Conservation (phyloP, 2,888 invertebrate species). For the Spilarctia lutea region DNA sequence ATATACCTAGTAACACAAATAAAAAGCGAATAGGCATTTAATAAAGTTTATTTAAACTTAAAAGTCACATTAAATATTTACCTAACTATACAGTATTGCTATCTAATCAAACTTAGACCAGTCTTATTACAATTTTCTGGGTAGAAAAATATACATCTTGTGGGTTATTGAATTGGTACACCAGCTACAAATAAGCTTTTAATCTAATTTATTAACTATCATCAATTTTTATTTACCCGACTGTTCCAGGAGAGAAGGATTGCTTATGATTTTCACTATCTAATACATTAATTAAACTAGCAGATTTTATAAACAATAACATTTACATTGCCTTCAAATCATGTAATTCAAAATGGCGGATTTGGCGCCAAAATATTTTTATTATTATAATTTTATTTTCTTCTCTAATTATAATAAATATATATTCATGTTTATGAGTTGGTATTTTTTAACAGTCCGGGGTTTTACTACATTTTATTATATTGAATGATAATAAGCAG, state of each 20-base stretch:
- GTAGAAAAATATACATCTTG: slow-evolving; percentile 56
- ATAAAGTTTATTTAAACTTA: slow-evolving; percentile 42
- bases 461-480: background rate
- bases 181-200: background rate
- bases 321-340: background rate
- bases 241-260: background rate
- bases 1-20: background rate
- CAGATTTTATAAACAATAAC: too few species aligned
- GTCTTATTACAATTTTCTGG: slow-evolving; percentile 53
- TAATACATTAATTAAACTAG: too few species aligned
- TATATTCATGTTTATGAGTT: background rate
- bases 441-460: background rate
- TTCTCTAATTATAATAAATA: background rate
- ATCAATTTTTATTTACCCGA: background rate
- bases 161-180: slow-evolving; percentile 37
- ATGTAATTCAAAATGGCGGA: background rate
- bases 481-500: background rate
- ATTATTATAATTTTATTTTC: background rate
- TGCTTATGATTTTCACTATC: background rate
- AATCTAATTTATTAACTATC: background rate
- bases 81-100: slow-evolving; percentile 41
- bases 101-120: slow-evolving; percentile 53
- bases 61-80: slow-evolving; percentile 33
- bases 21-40: slow-evolving; percentile 14
- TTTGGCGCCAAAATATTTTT: background rate